phyloP scores from a whole-genome alignment of 2,888 invertebrate genomes.

The Epinotia nisella region DNA sequence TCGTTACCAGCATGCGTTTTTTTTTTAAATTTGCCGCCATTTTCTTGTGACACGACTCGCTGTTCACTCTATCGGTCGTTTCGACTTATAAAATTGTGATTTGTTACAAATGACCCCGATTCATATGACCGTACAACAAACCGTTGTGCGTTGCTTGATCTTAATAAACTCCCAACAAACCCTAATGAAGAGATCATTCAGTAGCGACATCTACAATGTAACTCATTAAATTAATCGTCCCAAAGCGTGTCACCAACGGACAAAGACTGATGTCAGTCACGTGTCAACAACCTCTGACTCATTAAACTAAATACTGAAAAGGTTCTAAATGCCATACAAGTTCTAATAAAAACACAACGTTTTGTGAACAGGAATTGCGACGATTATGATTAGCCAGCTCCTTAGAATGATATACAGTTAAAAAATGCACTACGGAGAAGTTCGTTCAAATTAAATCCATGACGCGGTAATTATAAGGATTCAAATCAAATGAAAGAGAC shows the following conservation, averaged over 20 bases:
- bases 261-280: slow-evolving; percentile 38
- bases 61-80: too few species aligned
- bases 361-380: background rate
- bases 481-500: background rate
- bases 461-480: background rate
- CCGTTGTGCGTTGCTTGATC: background rate
- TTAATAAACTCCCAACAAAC: background rate
- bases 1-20: too few species aligned
- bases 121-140: background rate
- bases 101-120: too few species aligned
- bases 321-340: background rate
- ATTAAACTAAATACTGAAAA: slow-evolving; percentile 8
- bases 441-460: background rate
- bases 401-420: background rate
- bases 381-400: slow-evolving; percentile 22
- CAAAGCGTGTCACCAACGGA: slow-evolving; percentile 35
- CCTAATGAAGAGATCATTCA: slow-evolving; percentile 13
- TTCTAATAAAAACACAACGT: background rate
- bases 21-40: too few species aligned
- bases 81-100: too few species aligned
- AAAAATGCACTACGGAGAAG: background rate
- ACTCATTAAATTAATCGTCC: slow-evolving; percentile 36
- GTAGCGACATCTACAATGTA: slow-evolving; percentile 21
- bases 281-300: slow-evolving; percentile 42
- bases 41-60: too few species aligned